Conservation (phyloP, 2,888 invertebrate species). For the Tillus elongatus region DNA sequence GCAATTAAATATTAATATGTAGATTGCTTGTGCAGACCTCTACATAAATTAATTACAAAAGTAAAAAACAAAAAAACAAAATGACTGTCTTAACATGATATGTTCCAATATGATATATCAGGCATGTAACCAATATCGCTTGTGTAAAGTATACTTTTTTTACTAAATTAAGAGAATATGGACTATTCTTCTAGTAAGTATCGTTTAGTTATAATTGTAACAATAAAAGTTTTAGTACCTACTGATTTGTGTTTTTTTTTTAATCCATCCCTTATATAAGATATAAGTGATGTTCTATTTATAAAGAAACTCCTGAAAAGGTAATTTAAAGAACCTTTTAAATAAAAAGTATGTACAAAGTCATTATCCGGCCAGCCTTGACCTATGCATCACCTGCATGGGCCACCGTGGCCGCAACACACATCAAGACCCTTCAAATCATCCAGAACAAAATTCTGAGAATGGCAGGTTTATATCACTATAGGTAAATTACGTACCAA, state of each 20-base stretch:
- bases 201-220: conserved; percentile 41
- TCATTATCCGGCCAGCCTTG: too few species aligned
- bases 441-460: too few species aligned
- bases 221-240: conserved; percentile 38
- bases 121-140: conserved; percentile 28
- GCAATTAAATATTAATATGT: conserved; percentile 32
- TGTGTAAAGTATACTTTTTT: conserved; percentile 39
- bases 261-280: too few species aligned
- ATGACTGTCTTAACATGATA: conserved; percentile 14
- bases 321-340: too few species aligned
- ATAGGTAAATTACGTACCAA: too few species aligned
- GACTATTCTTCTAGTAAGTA: conserved; percentile 42
- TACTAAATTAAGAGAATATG: conserved; percentile 41
- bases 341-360: too few species aligned
- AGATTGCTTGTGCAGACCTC: conserved; percentile 35
- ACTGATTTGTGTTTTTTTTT: conserved; percentile 20
- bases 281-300: too few species aligned
- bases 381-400: too few species aligned
- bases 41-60: conserved; percentile 13
- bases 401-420: too few species aligned
- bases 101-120: conserved; percentile 19
- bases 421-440: too few species aligned
- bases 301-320: too few species aligned
- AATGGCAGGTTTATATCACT: too few species aligned
- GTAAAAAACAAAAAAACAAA: conserved; percentile 4